Base-by-base conservation (phyloP, 2,113 vertebrate genomes). In the Campylomormyrus numenius region DNA sequence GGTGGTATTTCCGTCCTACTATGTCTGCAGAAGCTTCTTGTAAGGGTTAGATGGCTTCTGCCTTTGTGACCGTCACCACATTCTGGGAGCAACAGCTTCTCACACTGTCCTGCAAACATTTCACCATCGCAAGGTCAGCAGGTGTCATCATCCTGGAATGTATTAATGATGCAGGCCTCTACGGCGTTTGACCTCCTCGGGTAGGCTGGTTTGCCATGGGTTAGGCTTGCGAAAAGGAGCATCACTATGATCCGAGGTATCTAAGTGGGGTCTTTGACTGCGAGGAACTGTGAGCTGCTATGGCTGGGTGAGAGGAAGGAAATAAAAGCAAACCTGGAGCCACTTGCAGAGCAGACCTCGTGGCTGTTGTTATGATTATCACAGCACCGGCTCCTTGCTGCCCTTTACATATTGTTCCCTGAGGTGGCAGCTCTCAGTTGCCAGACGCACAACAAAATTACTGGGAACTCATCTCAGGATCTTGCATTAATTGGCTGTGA, bases 1-100 rank as follows among this genome's bases (percentile, higher is more conserved):
- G 97, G 96, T 88, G 39, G 62, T 87, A 31, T 89, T 87, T 89
- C 3, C 8, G 8, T 24, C 70, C 39, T 31, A 21, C 53, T 56
- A 21, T 56, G 53, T 7, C 53, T 21, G 19, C 19, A 56, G 45
- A 50, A n/a, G 48, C 42, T 46, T 49, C 17, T 86, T 48, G 42
- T 49, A 13, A 17, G 24, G 3, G 21, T 85, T 85, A 1, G 39
- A 48, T 8, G 19, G 17, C 83, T 46, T 85, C 48, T 49, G 1
- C 49, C 10, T 52, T 52, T 31, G 24, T 39, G 24, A 31, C 85
- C 13, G 11, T 87, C 45, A n/a, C 45, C 19, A 24, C 39, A 39
- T 83, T 24, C 1, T 83, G 77, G 62, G 62, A 70, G n/a, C 62
- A 70, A 10, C 3, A 70, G 62, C 62, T 31, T 70, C n/a, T 70